These are phyloP conservation scores for Lepidurus couesii DNA, from an alignment of 1,140 invertebrate species.

Conservation along the genomic window DNA sequence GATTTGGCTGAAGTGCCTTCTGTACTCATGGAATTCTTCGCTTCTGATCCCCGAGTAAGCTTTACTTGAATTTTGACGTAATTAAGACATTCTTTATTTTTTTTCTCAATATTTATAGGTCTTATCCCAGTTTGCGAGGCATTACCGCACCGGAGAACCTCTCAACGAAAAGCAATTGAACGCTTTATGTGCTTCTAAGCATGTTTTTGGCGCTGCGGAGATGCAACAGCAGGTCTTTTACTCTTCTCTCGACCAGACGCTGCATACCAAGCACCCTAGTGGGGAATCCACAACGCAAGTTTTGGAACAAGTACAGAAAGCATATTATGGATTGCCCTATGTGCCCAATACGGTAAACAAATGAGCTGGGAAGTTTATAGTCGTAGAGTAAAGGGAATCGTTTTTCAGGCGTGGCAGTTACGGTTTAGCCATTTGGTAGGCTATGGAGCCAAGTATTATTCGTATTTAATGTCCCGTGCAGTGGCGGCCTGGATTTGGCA, in stretches of 20 bases:
- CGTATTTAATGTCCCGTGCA: constrained; percentile 89
- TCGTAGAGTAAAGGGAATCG: constrained; percentile 27
- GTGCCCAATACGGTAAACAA: constrained; percentile 71
- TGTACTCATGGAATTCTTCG: constrained; percentile 97
- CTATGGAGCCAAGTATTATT: constrained; percentile 97
- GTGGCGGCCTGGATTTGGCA: constrained; percentile 92
- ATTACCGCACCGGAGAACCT: constrained; percentile 80
- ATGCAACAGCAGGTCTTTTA: constrained; percentile 89
- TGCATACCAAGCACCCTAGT: constrained; percentile 62
- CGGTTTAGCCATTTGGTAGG: constrained; percentile 94
- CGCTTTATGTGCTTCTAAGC: constrained; percentile 73
- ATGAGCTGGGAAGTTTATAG: background rate
- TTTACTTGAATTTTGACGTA: constrained; percentile 28
- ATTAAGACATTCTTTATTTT: constrained; percentile 29
- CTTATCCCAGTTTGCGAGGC: constrained; percentile 76
- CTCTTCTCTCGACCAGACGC: constrained; percentile 80
- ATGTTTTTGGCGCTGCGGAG: constrained; percentile 80
- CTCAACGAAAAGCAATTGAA: constrained; percentile 70
- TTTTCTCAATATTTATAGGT: constrained; percentile 53
- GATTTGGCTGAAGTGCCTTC: constrained; percentile 99
- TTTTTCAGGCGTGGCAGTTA: constrained; percentile 80
- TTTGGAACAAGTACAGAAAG: constrained; percentile 68
- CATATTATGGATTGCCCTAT: constrained; percentile 81
- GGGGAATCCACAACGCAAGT: constrained; percentile 60
- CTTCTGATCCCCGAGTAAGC: constrained; percentile 71